Base-by-base conservation (phyloP, 1,140 invertebrate genomes). In the Drosophila mayri region DNA sequence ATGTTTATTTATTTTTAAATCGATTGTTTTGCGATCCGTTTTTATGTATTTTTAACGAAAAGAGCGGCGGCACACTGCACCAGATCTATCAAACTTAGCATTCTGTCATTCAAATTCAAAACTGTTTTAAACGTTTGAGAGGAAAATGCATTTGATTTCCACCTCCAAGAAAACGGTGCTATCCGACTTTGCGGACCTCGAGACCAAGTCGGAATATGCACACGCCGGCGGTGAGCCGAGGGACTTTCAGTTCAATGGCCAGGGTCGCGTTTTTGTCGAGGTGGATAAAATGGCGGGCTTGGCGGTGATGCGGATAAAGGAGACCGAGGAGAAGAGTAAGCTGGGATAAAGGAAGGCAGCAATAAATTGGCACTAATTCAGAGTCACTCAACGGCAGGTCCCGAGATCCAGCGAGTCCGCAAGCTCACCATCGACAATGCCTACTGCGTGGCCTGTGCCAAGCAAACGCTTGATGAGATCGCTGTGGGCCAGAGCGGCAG, bases 171-270 rank as follows among this genome's bases (percentile, higher is more conserved):
- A 79, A 30, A 92, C 91, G 3, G 65, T 92, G 2, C 58, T 92
- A 4, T 92, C 91, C 2, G 90, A 91, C 68, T 92, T 92, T 46
- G 81, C 72, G 4, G 81, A 91, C 55, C 65, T 92, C n/a, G 87
- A 92, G 59, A 90, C 84, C 2, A 92, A 84, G 50, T 92, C 83
- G 0, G 76, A 63, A 30, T 92, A 82, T 72, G 55, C 64, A 10
- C 90, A 92, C 57, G 46, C 78, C 7, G 80, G 83, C 52, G 88
- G 76, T 2, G 91, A 92, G 28, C 41, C 75, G 9, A 79, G 77
- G 11, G 92, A 92, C 30, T 92, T 92, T 62, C 90, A 92, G 46
- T 92, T 92, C 35, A 92, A 90, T 59, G 74, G 76, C n/a, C 70
- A 80, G 28, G 73, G 72, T 7, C 72, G 79, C 40, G 75, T 92